Base-by-base conservation (phyloP, 35 echinoderm and acorn worm genomes). In the Ophiothrix spiculata region DNA sequence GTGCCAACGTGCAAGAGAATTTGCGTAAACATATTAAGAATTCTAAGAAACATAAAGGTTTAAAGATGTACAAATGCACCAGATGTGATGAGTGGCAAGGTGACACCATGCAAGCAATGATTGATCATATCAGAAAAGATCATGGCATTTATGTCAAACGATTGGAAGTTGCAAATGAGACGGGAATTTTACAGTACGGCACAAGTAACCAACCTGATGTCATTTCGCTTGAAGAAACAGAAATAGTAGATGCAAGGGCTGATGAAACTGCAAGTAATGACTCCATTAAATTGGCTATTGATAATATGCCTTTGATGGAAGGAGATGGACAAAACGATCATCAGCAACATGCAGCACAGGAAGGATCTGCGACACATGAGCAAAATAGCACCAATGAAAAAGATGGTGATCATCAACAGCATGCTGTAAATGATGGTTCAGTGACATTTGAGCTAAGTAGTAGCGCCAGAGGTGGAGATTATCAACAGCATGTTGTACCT, bases 1-100 rank as follows among this genome's bases (percentile, higher is more conserved):
- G 85, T 15, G 88, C 88, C 56, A 91, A 91, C 56, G 83, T 84
- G 56, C 87, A 94, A 36, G 91, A 94, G 40, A 99, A 99, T 37
- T 41, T 99, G 13, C 81, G 92, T 14, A 99, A 99, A 69, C 96
- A 99, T 63, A 86, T 99, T 1, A 75, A 82, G 38, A 89, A 86
- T 41, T 94, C 96, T 8, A 91, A 90, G 64, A 91, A 91, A 56
- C 96, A 99, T 56, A 63, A 64, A 81, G 92, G 92, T 36, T 56
- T 82, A 29, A 79, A 91, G 21, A 85, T 99, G 64, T 99, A 94
- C 74, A 86, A 87, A 37, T 99, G 96, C 82, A 88, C 74, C 19
- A 37, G 76, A 25, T 99, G 96, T 56, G 38, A 77, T 21, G 86
- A 89, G 15, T 94, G 86, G 79, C 75, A 85, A 14, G 89, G 88